Evolutionary conservation across 2,113 vertebrate species (phyloP), one percentile per base, ranked within the genome.

Genomic region (Prinia subflava): DNA sequence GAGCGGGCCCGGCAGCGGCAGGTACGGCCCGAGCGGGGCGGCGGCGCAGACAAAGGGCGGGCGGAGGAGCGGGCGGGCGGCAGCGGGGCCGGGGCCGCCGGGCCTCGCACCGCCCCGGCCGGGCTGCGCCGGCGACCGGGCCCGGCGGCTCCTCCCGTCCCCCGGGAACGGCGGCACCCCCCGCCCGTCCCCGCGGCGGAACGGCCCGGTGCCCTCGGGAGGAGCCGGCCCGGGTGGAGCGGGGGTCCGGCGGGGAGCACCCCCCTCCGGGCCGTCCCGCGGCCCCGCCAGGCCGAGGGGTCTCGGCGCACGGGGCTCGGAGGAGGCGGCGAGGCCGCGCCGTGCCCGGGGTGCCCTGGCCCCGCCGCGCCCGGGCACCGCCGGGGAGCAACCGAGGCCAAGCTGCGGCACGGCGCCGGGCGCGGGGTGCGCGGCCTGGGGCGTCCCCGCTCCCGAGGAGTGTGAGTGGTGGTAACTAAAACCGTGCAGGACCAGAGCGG

Each of bases 401-500:
- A 28, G 69, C 69, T 30, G 79, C 76, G 42, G 55, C 33, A 0
- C 8, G 18, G 86, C 47, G 47, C 24, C 15, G 22, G 95, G 60
- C 77, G 84, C 76, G 7, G 56, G 30, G 77, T 62, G 60, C n/a
- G 7, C 28, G 96, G 74, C 90, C 85, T 76, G 10, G 55, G 22
- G 83, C 49, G 23, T 39, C 83, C 46, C 86, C 18, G 8, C 53
- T 46, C 15, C 7, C 15, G 12, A 15, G 50, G 25, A 9, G 71
- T 4, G 14, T 22, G 13, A 63, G 69, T 2, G 47, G 28, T 7
- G 17, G 57, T 28, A 15, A 15, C 83, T 77, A 12, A 64, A 73
- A 22, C 0, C 42, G 18, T 27, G 50, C 67, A 0, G 67, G 50
- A 64, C 0, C 64, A 1, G 39, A 37, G 82, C 10, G 17, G 80